These are phyloP conservation scores for Psilopsiagon aymara DNA, from an alignment of 2,113 vertebrate genomes.

Conservation along the genomic window DNA sequence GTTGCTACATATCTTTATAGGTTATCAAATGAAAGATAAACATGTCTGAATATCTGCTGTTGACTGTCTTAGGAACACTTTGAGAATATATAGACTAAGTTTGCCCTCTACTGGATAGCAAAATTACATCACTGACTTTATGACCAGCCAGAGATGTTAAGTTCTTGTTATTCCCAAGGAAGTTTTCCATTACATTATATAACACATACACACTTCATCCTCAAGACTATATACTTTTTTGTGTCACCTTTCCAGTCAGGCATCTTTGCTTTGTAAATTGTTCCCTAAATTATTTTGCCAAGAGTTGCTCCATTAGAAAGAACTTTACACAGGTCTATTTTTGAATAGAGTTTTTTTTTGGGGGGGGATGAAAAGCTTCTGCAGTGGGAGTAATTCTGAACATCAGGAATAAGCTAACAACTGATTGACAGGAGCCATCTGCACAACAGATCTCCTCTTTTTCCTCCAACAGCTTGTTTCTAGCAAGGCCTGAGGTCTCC, in stretches of 20 bases:
- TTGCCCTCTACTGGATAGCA: conserved; percentile 80
- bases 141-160: background rate
- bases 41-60: background rate
- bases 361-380: background rate
- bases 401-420: background rate
- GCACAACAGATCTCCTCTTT: background rate
- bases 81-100: conserved; percentile 61
- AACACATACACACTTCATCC: background rate
- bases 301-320: background rate
- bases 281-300: background rate
- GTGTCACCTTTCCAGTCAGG: background rate
- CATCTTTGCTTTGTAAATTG: background rate
- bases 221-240: background rate
- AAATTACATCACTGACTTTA: conserved; percentile 39
- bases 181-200: background rate
- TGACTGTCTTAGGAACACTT: background rate
- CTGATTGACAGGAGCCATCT: conserved; percentile 14
- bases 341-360: background rate
- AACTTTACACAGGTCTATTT: background rate
- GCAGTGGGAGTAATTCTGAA: background rate
- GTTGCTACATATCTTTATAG: background rate
- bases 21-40: conserved; percentile 46
- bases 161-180: background rate
- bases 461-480: background rate
- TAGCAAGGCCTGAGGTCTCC: background rate